These are phyloP conservation scores for Larimichthys crocea DNA, from an alignment of 2,113 vertebrate genomes.

Conservation along the genomic window DNA sequence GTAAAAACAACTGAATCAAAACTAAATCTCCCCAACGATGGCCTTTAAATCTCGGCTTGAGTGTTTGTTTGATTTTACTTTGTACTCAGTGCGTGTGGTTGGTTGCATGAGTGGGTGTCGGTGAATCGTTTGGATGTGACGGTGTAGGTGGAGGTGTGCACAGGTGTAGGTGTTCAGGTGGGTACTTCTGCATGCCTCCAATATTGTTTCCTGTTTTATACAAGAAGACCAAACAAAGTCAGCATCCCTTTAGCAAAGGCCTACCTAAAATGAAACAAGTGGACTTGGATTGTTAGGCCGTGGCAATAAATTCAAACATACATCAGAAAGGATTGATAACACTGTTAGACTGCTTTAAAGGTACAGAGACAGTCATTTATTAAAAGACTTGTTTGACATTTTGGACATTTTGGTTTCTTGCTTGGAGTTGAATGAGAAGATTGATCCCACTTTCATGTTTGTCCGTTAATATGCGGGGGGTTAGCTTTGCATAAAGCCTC, in stretches of 20 bases:
- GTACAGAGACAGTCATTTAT: background rate
- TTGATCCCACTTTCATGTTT: background rate
- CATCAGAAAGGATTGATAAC: background rate
- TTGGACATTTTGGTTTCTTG: background rate
- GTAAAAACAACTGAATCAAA: slow-evolving; percentile 57
- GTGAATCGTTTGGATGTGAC: slow-evolving; percentile 23
- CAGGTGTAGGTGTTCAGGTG: slow-evolving; percentile 34
- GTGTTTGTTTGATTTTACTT: slow-evolving; percentile 54
- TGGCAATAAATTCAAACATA: background rate
- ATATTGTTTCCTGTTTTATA: slow-evolving; percentile 6
- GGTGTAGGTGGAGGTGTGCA: slow-evolving; percentile 25
- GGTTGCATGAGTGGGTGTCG: slow-evolving; percentile 29
- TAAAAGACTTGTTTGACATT: background rate
- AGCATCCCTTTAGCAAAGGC: background rate
- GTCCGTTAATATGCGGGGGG: background rate
- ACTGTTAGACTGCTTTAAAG: background rate
- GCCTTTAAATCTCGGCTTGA: slow-evolving; percentile 23
- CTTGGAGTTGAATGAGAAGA: background rate
- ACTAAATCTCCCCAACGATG: slow-evolving; percentile 30
- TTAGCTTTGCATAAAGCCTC: background rate
- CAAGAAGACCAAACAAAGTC: slow-evolving; percentile 1
- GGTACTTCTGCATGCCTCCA: background rate
- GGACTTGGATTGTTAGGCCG: background rate
- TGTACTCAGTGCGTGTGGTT: slow-evolving; percentile 19
- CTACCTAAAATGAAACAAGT: background rate